These are phyloP conservation scores for Lanius collurio DNA, from an alignment of 2,113 vertebrate genomes.

Conservation along the genomic window DNA sequence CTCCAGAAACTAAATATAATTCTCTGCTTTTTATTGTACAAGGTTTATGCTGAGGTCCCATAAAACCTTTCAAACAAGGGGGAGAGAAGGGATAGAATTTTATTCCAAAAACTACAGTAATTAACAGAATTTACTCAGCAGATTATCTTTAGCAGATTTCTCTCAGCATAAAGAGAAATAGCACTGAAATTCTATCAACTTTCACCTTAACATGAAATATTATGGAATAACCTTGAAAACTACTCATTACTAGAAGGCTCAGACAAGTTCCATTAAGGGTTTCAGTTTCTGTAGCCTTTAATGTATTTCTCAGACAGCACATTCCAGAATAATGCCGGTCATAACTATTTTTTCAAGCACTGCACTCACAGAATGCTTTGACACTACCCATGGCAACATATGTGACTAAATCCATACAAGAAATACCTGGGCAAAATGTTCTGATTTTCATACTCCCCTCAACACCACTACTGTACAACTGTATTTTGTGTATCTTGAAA, in stretches of 20 bases:
- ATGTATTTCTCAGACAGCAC: not conserved
- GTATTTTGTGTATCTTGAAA: not conserved
- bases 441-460: not conserved
- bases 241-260: not conserved
- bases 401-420: not conserved
- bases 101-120: not conserved
- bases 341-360: not conserved
- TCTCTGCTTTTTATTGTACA: not conserved
- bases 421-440: not conserved
- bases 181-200: not conserved
- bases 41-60: not conserved
- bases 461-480: not conserved
- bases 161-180: not conserved
- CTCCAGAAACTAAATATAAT: not conserved
- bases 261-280: not conserved
- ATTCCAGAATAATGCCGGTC: not conserved
- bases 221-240: not conserved
- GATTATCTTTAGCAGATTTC: not conserved
- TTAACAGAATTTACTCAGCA: not conserved
- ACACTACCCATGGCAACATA: not conserved
- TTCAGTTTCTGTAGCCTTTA: not conserved
- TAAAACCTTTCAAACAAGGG: not conserved
- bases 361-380: not conserved
- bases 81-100: not conserved
- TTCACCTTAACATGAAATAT: not conserved